Percentiles rank a stretch among this genome's conserved stretches.
These are phyloP conservation scores for Gymnodraco acuticeps DNA, from an alignment of 2,797 vertebrate genomes.

Conservation along the genomic window DNA sequence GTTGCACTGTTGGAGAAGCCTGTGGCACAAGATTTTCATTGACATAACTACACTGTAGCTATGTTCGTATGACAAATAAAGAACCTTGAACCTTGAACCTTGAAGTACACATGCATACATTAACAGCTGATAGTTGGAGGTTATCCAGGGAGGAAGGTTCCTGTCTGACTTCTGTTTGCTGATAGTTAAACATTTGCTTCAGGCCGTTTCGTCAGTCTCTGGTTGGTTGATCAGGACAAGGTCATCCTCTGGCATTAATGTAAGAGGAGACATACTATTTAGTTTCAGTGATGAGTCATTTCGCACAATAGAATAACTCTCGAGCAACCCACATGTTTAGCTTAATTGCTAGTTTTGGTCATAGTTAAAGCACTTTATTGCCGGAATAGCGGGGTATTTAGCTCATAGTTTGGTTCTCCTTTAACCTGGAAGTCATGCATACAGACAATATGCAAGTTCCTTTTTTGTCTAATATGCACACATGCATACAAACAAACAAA, in stretches of 20 bases:
- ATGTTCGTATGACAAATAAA: too few relatives aligned
- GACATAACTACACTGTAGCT: too few relatives aligned
- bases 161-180: constrained; percentile 22
- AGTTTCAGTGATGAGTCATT: constrained; percentile 10
- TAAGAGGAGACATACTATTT: neutral
- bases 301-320: constrained; percentile 9
- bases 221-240: constrained; percentile 1
- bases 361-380: constrained; percentile 22
- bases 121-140: constrained; percentile 1
- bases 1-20: too few relatives aligned
- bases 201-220: neutral
- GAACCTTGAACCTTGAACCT: too few relatives aligned
- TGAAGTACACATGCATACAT: neutral
- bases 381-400: neutral
- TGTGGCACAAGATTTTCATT: too few relatives aligned
- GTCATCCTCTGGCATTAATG: constrained; percentile 10
- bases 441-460: neutral
- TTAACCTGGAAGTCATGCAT: constrained; percentile 24
- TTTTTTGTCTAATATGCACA: constrained; percentile 2
- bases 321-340: constrained; percentile 10
- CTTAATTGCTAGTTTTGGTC: constrained; percentile 14
- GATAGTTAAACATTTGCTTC: neutral
- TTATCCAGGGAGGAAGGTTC: neutral
- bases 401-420: neutral
- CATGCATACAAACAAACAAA: constrained; percentile 5